Evolutionary conservation across 2,888 invertebrate genomes (phyloP), one percentile per base, ranked within the genome.

Genomic region (Trachelus stipa): DNA sequence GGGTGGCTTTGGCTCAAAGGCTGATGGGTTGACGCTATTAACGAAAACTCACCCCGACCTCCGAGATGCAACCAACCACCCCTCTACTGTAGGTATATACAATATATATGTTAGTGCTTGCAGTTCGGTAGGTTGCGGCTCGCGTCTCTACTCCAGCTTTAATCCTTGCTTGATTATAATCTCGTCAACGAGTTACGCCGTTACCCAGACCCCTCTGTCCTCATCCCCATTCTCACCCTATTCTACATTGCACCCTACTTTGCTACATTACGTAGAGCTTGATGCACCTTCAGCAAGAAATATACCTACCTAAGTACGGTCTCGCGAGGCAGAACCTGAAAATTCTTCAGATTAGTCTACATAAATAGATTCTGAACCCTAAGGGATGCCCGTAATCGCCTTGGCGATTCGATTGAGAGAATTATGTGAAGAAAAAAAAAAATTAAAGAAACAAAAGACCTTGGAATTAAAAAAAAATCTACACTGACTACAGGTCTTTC

Each of bases 161-260:
- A 89, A 90, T 87, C 88, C 89, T 84, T 84, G 88, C 87, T 88
- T 90, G 90, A 90, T 90, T 90, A 90, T 90, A 90, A 90, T 90
- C 90, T 90, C 90, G 88, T 90, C 90, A 90, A 87, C 88, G 89
- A 90, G 88, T 90, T 90, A 90, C 87, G 86, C 86, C 88, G 84
- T 87, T 89, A 81, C 80, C 79, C 78, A 76, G 74, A 73, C 77
- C 76, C 81, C 81, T 78, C 68, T 69, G 79, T 68, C 75, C 80
- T 75, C 77, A 75, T 40, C 74, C 69, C 23, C 71, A 71, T 71
- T 34, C 71, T 71, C 40, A 9, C 11, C 11, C 33, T 30, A 30
- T 34, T 34, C 30, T 71, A 12, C 23, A 11, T 34, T 34, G 23
- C 31, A 31, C 11, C 11, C 30, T 71, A 30, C 40, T 56, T 56